Conservation (phyloP, 2,888 invertebrate species). For the Leucophenga maculata region DNA sequence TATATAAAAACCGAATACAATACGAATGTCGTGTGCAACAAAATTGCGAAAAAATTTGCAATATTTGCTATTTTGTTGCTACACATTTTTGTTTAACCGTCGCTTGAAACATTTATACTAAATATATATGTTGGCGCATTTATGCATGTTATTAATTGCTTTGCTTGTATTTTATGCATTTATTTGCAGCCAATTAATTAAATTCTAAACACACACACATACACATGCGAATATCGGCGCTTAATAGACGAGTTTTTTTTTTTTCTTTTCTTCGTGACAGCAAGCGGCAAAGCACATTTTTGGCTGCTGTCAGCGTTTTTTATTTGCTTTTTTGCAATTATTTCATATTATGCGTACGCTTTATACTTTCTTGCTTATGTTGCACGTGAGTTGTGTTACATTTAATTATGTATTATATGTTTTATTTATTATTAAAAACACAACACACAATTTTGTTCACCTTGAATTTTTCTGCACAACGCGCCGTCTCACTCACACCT, state of each 20-base stretch:
- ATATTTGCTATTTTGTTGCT: neutral
- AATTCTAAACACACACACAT: neutral
- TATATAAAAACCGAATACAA: too few relatives aligned
- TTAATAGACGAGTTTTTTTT: too few relatives aligned
- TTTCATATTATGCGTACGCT: neutral
- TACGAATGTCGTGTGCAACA: slow-evolving; percentile 8
- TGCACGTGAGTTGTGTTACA: neutral
- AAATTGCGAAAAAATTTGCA: slow-evolving; percentile 19
- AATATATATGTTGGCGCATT: neutral
- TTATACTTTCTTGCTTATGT: neutral
- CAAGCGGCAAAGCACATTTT: slow-evolving; percentile 10
- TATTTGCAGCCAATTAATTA: too few relatives aligned
- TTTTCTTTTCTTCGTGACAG: too few relatives aligned
- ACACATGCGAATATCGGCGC: neutral
- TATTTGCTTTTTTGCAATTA: neutral
- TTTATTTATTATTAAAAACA: neutral
- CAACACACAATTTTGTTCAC: neutral
- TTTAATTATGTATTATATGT: neutral
- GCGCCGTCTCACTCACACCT: too few relatives aligned
- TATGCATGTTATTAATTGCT: too few relatives aligned
- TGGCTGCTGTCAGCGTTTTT: neutral
- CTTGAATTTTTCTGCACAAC: too few relatives aligned
- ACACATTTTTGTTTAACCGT: neutral
- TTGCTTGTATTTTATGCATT: too few relatives aligned
- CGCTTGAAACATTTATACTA: neutral